These are phyloP conservation scores for Lasiurus cinereus DNA, from an alignment of 2,113 vertebrate species.

Conservation along the genomic window DNA sequence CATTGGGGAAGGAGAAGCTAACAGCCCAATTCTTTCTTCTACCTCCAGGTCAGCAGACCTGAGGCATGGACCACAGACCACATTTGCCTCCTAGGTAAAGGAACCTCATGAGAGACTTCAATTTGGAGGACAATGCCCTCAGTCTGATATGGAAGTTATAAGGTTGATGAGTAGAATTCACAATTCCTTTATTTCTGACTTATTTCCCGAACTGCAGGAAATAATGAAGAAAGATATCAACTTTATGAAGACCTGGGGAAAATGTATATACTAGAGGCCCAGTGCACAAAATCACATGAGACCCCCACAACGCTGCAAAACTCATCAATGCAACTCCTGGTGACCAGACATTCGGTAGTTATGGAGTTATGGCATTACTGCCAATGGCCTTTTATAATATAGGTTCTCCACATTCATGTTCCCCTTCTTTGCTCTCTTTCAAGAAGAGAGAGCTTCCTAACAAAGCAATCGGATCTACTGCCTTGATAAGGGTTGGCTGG, in stretches of 20 bases:
- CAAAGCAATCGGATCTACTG: not conserved
- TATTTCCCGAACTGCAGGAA: not conserved
- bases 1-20: not conserved
- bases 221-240: not conserved
- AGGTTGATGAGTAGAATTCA: not conserved
- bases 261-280: not conserved
- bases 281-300: too few relatives aligned
- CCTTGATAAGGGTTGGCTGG: not conserved
- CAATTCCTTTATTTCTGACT: not conserved
- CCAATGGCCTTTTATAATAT: too few relatives aligned
- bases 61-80: not conserved
- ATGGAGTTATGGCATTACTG: too few relatives aligned
- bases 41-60: not conserved
- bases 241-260: not conserved
- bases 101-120: not conserved
- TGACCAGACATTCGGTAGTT: too few relatives aligned
- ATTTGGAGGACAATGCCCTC: rapidly evolving
- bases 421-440: not conserved
- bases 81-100: not conserved
- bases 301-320: rapidly evolving
- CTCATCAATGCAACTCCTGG: too few relatives aligned
- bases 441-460: not conserved
- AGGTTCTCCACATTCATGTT: not conserved
- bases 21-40: not conserved
- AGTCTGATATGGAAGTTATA: not conserved